Evolutionary conservation across 2,797 vertebrate genomes (phyloP), one percentile per base, ranked within the genome.

Genomic region (Pangasius larnaudii): DNA sequence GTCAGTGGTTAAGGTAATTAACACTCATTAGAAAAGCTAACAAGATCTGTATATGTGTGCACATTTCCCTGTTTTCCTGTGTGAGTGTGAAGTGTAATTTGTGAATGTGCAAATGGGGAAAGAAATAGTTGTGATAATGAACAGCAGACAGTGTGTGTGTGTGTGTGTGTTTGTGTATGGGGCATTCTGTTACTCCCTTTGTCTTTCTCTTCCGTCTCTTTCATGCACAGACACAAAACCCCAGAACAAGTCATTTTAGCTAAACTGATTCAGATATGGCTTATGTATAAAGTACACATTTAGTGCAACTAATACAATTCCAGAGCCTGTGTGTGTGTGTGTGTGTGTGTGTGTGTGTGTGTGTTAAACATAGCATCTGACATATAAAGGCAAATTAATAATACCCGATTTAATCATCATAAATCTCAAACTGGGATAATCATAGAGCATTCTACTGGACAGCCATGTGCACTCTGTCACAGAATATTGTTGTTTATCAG

Each of bases 11-110:
- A 63, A 80, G 92, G 94, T 94, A 94, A 96, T 96, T 96, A 95
- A 93, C 94, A 92, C 93, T 93, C 94, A 96, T 96, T 95, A 95
- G 94, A 94, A 92, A 91, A 91, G 91, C 91, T 94, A 95, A 95
- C 91, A 74, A 94, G 92, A 92, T 92, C 93, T 18, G 14, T 84
- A 49, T 86, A 67, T 81, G 58, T 74, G 18, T 56, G 86, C 78
- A 85, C n/a, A 30, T 36, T 78, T 49, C 16, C 39, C 9, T n/a
- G 77, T 63, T 59, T 86, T 61, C 49, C 56, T 89, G 27, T 22
- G 30, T 39, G 58, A 27, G 56, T 91, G 78, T 80, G 63, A 78
- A 84, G 82, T 82, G 79, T 51, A 39, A 30, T 87, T 75, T 84
- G 85, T 78, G 24, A 74, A 78, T 74, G 87, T 91, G 87, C 49